Percentiles rank a stretch among this genome's conserved stretches.
Evolutionary conservation across 2,888 invertebrate species (phyloP).

Genomic region (Alitta virens): DNA sequence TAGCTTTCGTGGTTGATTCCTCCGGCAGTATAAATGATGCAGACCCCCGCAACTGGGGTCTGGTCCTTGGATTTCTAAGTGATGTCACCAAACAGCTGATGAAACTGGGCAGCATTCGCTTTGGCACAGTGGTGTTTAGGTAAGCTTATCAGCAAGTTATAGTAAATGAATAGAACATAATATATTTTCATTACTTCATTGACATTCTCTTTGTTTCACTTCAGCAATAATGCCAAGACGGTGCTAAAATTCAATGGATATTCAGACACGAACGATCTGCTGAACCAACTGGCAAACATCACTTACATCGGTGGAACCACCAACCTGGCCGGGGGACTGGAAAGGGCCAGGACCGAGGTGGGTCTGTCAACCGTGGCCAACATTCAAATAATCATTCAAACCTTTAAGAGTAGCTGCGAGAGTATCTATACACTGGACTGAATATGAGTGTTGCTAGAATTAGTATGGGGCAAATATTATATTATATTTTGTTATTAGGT

Average conservation of each 20-base stretch:
- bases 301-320: constrained; percentile 43
- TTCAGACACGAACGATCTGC: constrained; percentile 30
- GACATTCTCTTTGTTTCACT: constrained; percentile 33
- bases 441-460: too few species aligned
- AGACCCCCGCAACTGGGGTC: constrained; percentile 7
- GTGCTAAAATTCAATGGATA: constrained; percentile 39
- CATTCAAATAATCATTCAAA: too few species aligned
- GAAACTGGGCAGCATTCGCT: background rate
- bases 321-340: constrained; percentile 42
- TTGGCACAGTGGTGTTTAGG: too few species aligned
- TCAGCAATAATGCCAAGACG: constrained; percentile 39
- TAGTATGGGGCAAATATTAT: too few species aligned
- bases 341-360: constrained; percentile 36
- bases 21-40: constrained; percentile 7
- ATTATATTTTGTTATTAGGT: too few species aligned
- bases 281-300: constrained; percentile 37
- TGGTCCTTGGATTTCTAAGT: background rate
- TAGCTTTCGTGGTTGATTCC: constrained; percentile 7
- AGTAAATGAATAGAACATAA: too few species aligned
- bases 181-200: too few species aligned
- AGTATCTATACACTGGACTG: too few species aligned
- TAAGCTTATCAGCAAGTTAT: too few species aligned
- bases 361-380: too few species aligned
- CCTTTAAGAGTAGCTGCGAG: too few species aligned
- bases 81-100: background rate